Conservation (phyloP, 1,140 invertebrate species). For the Homalodisca vitripennis region DNA sequence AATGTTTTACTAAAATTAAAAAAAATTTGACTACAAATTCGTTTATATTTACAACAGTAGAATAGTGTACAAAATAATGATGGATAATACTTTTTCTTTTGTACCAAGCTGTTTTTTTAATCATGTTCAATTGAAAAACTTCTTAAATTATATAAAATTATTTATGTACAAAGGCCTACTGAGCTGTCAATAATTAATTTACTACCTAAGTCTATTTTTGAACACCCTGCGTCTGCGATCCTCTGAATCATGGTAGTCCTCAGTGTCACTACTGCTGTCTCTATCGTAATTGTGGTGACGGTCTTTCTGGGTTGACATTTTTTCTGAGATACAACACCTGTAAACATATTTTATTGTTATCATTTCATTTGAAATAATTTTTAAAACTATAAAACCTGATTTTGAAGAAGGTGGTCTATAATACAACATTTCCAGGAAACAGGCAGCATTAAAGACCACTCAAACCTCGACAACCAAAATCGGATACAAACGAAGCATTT, state of each 20-base stretch:
- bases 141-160: too few relatives aligned
- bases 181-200: not conserved
- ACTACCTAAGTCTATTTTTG: constrained; percentile 62
- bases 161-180: too few relatives aligned
- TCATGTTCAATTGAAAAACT: too few relatives aligned
- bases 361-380: not conserved
- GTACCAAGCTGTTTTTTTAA: too few relatives aligned
- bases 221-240: constrained; percentile 61
- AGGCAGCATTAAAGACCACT: not conserved
- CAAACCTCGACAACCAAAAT: not conserved
- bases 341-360: not conserved
- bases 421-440: not conserved
- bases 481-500: not conserved
- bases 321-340: constrained; percentile 27
- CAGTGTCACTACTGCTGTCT: constrained; percentile 69
- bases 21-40: too few relatives aligned
- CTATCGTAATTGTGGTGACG: constrained; percentile 53
- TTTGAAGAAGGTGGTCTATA: not conserved
- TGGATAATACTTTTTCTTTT: too few relatives aligned
- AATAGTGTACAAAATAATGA: too few relatives aligned
- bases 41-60: too few relatives aligned
- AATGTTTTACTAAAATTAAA: too few relatives aligned
- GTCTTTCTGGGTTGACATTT: constrained; percentile 52
- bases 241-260: constrained; percentile 64
- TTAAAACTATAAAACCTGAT: not conserved